Percentiles rank a stretch among this genome's conserved stretches.
Evolutionary conservation across 2,113 vertebrate species (phyloP).

Genomic region (Parus major): DNA sequence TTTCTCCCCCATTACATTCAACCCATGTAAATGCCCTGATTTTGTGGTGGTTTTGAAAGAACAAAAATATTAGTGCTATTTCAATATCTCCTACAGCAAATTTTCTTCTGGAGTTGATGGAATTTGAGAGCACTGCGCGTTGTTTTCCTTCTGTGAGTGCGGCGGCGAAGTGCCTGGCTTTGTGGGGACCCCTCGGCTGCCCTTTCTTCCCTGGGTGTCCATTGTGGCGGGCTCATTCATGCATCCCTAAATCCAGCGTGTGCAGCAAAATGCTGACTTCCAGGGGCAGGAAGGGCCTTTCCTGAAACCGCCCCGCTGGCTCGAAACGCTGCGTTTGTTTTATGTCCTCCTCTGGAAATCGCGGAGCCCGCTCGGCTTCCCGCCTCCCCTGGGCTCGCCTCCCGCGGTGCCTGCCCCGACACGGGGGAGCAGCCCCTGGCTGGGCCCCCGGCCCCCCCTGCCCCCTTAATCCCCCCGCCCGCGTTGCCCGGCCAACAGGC

Average conservation of each 20-base stretch:
- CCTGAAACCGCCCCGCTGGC: neutral
- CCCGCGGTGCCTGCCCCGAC: neutral
- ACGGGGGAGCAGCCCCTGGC: neutral
- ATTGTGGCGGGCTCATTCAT: conserved; percentile 30
- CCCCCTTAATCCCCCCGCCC: conserved; percentile 71
- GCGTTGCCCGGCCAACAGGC: conserved; percentile 87
- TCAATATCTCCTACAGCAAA: neutral
- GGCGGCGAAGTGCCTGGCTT: neutral
- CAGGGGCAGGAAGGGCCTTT: conserved; percentile 5
- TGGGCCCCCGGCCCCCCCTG: conserved; percentile 11
- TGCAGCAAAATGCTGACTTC: conserved; percentile 50
- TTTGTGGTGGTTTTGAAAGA: neutral
- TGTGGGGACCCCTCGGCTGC: neutral
- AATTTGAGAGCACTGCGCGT: neutral
- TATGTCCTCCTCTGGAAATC: neutral
- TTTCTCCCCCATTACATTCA: neutral
- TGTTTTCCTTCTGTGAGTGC: neutral
- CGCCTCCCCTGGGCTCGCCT: neutral
- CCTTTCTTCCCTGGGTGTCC: neutral
- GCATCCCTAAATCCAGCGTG: conserved; percentile 32
- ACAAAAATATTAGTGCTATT: neutral
- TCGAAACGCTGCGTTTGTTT: neutral
- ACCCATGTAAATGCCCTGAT: neutral
- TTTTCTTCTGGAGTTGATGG: neutral
- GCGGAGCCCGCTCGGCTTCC: neutral